Evolutionary conservation across 1,140 invertebrate species (phyloP), one percentile per base, ranked within the genome.

Genomic region (Thaumetopoea pityocampa): DNA sequence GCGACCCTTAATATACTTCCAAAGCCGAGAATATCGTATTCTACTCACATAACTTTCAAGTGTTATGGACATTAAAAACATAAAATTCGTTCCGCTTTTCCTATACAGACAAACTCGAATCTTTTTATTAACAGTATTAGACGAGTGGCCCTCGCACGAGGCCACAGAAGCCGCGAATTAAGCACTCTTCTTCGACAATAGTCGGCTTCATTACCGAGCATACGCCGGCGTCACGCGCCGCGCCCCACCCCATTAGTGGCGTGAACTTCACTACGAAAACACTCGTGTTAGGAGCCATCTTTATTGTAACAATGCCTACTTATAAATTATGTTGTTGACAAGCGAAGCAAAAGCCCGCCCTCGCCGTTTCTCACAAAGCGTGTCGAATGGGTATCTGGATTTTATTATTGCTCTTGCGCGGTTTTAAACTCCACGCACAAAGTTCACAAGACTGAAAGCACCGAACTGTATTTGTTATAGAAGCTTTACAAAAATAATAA

Each of bases 271-370:
- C 64, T 66, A 72, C 63, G 62, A 69, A 73, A 69, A 79, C 63
- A 76, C 73, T 73, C 66, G 22, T 45, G 44, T 44, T 48, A 51
- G 41, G 52, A 62, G 51, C 55, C 69, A 60, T 70, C 60, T 68
- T 67, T 64, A 62, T 61, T 64, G 65, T 62, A 69, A 73, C 69
- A 78, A 78, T 71, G 60, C 63, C 59, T 55, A 71, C 67, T 79
- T 67, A 74, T 69, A 69, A 67, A 74, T 81, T 77, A 81, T 81
- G 72, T 54, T 54, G 61, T 65, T 63, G 74, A 79, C 74, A 76
- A 66, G 48, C 68, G 68, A 47, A 51, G 66, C 73, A 72, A 77
- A 81, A 60, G 47, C 41, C 53, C 43, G 41, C 51, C 30, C 51
- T 34, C 44, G 37, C 29, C 35, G 26, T 11, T 24, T 51, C 53